Base-by-base conservation (phyloP, 2,113 vertebrate genomes). In the Eupsittula cactorum region DNA sequence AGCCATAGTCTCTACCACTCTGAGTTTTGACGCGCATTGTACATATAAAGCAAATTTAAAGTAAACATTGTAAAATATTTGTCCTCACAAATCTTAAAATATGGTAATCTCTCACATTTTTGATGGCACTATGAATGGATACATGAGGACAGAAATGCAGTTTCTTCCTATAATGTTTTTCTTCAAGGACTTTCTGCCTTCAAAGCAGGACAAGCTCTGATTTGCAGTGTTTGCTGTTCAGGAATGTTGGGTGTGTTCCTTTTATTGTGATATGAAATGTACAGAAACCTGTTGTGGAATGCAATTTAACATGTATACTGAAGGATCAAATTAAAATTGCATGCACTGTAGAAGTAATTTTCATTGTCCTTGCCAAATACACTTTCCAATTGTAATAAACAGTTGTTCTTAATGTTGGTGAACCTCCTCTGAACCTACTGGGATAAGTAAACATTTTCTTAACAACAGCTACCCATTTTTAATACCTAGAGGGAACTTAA, bases 181-280 rank as follows among this genome's bases (percentile, higher is more conserved):
- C 69, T 95, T 94, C 47, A 59, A 75, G 49, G 76, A 65, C 62
- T 94, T 96, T 85, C 64, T 92, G n/a, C 94, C 94, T 94, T 77
- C 73, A 64, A 88, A 86, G 59, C 67, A 96, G 60, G 87, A 92
- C 96, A 97, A 96, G 96, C 96, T 97, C 77, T 85, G 96, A 97
- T 97, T 83, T 97, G 95, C 92, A 91, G 0, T 62, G 46, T 92
- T 73, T 88, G 62, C 86, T 86, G 57, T 81, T 37, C 71, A 84
- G 92, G 95, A 97, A 97, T 96, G 92, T 90, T 94, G 96, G 93
- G 93, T 33, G 81, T 95, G 93, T 91, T 91, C 76, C 21, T 74
- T 85, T 94, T 88, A 65, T 35, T 87, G 92, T 95, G 84, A 96
- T 95, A 69, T 25, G 76, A 95, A 96, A 75, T 86, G 70, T 93